A percentile compares a stretch with the other conserved stretches of the same genome.
Conservation (phyloP, 2,888 invertebrate genomes). For the Pterostichus niger region DNA sequence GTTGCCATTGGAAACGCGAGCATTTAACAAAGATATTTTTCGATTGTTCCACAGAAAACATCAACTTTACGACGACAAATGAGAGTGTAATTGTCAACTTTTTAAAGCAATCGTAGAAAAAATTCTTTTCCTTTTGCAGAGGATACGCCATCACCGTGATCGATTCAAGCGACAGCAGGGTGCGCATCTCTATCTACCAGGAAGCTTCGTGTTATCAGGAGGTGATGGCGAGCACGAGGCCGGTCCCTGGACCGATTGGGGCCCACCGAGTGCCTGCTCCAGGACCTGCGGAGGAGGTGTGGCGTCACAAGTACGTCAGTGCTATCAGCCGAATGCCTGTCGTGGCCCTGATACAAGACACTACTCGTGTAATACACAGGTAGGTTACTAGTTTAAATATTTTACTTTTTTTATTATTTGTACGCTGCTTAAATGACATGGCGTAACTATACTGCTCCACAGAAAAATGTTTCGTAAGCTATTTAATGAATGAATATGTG, state of each 20-base stretch:
- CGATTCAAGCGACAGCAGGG: slow-evolving; percentile 89
- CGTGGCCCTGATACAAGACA: slow-evolving; percentile 89
- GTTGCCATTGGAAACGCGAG: no score
- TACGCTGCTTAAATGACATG: no score
- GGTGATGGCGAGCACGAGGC: slow-evolving; percentile 82
- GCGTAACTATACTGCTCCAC: no score
- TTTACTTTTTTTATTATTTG: no score
- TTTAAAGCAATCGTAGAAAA: no score
- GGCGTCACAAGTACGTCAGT: slow-evolving; percentile 89
- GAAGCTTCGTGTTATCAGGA: slow-evolving; percentile 85
- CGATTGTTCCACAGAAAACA: no score
- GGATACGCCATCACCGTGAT: slow-evolving; percentile 83
- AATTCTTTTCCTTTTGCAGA: slow-evolving; percentile 72
- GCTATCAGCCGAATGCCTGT: slow-evolving; percentile 84
- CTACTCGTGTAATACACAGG: slow-evolving; percentile 95
- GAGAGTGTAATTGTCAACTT: no score
- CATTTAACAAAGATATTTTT: no score
- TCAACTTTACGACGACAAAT: no score
- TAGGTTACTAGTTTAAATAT: slow-evolving; percentile 75
- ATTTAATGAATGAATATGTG: no score
- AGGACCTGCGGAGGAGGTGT: slow-evolving; percentile 96
- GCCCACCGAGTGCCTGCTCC: slow-evolving; percentile 90
- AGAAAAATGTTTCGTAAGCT: no score
- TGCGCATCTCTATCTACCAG: slow-evolving; percentile 85
- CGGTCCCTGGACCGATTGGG: slow-evolving; percentile 92